Conservation (phyloP, 2,113 vertebrate species). For the Archilochus colubris region DNA sequence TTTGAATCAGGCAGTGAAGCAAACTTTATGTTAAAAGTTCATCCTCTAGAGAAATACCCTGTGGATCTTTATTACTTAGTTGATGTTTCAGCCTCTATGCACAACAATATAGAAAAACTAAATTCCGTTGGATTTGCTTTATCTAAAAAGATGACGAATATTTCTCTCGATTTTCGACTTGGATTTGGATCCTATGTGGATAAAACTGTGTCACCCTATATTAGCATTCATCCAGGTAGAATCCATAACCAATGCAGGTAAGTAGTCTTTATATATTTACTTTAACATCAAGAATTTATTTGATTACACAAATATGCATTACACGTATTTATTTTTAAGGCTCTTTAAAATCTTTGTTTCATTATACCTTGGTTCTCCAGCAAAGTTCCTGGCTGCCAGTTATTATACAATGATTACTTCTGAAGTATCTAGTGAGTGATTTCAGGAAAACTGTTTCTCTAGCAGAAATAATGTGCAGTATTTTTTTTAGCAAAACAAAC, state of each 20-base stretch:
- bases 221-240: constrained; percentile 93
- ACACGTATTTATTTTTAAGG: background rate
- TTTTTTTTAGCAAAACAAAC: background rate
- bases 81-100: constrained; percentile 97
- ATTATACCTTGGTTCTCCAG: background rate
- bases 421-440: background rate
- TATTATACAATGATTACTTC: background rate
- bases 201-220: constrained; percentile 96
- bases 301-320: background rate
- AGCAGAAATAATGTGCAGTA: background rate
- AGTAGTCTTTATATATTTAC: constrained; percentile 7
- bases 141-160: constrained; percentile 88
- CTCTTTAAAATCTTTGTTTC: background rate
- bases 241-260: constrained; percentile 97
- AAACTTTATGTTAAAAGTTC: constrained; percentile 87
- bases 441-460: background rate
- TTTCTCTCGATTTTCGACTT: constrained; percentile 91
- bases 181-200: constrained; percentile 98
- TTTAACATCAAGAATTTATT: background rate
- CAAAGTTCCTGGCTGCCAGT: background rate
- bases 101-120: constrained; percentile 91
- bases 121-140: constrained; percentile 91
- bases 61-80: constrained; percentile 98
- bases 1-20: constrained; percentile 84
- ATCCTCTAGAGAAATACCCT: constrained; percentile 89